Conservation (phyloP, 2,797 vertebrate genomes). For the Callimico goeldii region DNA sequence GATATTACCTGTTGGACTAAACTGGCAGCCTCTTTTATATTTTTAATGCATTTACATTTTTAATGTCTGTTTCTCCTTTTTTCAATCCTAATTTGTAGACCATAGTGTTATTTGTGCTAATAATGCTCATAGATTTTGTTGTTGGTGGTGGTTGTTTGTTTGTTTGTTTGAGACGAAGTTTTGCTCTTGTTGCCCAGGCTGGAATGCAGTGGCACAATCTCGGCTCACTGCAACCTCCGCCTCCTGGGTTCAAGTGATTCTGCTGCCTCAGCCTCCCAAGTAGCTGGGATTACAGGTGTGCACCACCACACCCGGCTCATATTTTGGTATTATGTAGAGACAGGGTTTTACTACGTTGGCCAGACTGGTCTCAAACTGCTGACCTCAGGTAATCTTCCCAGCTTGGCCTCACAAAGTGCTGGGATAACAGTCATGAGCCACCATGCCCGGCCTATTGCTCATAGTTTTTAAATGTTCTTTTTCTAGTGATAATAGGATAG, state of each 20-base stretch:
- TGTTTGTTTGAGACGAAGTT: neutral
- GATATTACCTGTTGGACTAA: neutral
- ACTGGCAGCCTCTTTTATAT: neutral
- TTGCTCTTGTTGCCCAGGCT: neutral
- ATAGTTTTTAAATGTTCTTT: neutral
- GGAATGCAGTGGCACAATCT: neutral
- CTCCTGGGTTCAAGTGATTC: neutral
- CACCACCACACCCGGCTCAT: neutral
- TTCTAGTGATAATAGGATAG: neutral
- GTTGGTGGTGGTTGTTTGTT: neutral
- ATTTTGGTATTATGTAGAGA: neutral
- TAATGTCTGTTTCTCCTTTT: neutral
- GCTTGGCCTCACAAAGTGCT: neutral
- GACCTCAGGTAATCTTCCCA: neutral
- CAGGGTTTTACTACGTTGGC: neutral
- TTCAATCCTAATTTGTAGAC: neutral
- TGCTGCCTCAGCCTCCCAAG: neutral
- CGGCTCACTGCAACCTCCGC: neutral
- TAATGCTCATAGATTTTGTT: neutral
- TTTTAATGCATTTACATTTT: constrained; percentile 37
- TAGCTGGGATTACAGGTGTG: neutral
- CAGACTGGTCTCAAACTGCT: neutral
- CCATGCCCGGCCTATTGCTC: neutral
- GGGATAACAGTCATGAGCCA: neutral
- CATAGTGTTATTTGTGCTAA: neutral